phyloP scores from a whole-genome alignment of 2,797 vertebrate genomes.

The Peromyscus aztecus region DNA sequence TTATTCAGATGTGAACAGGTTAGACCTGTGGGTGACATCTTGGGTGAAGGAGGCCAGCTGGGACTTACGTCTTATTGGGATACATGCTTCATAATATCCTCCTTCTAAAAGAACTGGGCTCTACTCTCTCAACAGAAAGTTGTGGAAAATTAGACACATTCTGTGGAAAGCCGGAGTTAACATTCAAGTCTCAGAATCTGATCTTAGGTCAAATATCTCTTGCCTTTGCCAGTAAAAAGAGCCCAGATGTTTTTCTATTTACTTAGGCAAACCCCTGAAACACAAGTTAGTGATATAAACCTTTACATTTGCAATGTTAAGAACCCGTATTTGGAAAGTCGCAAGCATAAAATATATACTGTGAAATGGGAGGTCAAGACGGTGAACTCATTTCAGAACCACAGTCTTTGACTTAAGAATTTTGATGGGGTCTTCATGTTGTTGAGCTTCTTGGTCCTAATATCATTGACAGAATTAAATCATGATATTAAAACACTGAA shows the following conservation, averaged over 20 bases:
- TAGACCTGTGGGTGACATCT: slow-evolving; percentile 38
- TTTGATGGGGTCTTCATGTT: slow-evolving; percentile 86
- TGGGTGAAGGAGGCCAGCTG: slow-evolving; percentile 25
- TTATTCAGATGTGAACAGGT: slow-evolving; percentile 37
- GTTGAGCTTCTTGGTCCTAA: slow-evolving; percentile 88
- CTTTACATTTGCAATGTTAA: slow-evolving; percentile 69
- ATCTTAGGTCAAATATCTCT: slow-evolving; percentile 85
- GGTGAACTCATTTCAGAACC: slow-evolving; percentile 86
- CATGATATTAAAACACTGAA: slow-evolving; percentile 90
- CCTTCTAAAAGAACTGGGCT: slow-evolving; percentile 62
- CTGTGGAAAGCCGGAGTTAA: slow-evolving; percentile 72
- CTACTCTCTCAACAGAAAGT: slow-evolving; percentile 64
- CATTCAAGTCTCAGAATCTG: slow-evolving; percentile 80
- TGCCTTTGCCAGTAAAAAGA: slow-evolving; percentile 85
- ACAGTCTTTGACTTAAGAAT: slow-evolving; percentile 81
- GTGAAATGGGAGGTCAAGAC: slow-evolving; percentile 79
- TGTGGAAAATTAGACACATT: slow-evolving; percentile 79
- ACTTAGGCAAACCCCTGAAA: slow-evolving; percentile 81
- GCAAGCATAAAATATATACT: slow-evolving; percentile 76
- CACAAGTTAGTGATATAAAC: slow-evolving; percentile 84
- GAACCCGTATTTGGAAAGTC: slow-evolving; percentile 81
- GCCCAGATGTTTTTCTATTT: slow-evolving; percentile 89
- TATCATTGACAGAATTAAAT: slow-evolving; percentile 91
- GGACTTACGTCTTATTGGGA: slow-evolving; percentile 55
- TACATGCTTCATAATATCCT: background rate